Conservation (phyloP, 2,888 invertebrate genomes). For the Priocnemis perturbator region DNA sequence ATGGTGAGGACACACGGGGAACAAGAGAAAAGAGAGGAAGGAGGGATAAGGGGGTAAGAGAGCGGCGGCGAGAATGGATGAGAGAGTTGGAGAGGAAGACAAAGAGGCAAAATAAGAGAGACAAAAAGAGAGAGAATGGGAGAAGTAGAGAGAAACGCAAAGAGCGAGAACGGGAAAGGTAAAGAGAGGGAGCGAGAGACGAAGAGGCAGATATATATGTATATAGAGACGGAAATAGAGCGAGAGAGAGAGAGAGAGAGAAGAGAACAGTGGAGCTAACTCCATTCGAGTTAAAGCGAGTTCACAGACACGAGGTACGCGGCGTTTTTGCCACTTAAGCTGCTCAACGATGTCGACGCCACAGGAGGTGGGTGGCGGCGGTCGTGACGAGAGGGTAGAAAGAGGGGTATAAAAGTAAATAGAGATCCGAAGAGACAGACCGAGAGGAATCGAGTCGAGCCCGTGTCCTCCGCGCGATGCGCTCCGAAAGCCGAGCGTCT, state of each 20-base stretch:
- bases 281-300: slow-evolving; percentile 38
- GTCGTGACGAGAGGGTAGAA: not conserved
- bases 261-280: slow-evolving; percentile 16
- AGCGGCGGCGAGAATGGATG: slow-evolving; percentile 11
- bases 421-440: slow-evolving; percentile 3
- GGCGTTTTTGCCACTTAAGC: slow-evolving; percentile 37
- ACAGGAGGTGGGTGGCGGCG: slow-evolving; percentile 1
- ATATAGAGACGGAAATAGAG: not conserved
- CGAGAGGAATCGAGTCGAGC: slow-evolving; percentile 8
- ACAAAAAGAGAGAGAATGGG: not conserved
- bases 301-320: slow-evolving; percentile 10
- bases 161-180: not conserved
- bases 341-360: slow-evolving; percentile 19
- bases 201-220: not conserved
- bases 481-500: slow-evolving; percentile 19
- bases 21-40: not conserved
- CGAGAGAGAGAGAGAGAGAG: not conserved
- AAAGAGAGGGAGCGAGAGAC: no score
- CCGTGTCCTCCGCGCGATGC: not conserved
- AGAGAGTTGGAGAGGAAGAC: no score
- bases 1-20: not conserved
- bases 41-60: not conserved
- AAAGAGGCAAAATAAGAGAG: no score
- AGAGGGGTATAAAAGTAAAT: slow-evolving; percentile 21
- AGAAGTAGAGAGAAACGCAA: not conserved